Conservation (phyloP, 2,113 vertebrate genomes). For the Chloroceryle aenea region DNA sequence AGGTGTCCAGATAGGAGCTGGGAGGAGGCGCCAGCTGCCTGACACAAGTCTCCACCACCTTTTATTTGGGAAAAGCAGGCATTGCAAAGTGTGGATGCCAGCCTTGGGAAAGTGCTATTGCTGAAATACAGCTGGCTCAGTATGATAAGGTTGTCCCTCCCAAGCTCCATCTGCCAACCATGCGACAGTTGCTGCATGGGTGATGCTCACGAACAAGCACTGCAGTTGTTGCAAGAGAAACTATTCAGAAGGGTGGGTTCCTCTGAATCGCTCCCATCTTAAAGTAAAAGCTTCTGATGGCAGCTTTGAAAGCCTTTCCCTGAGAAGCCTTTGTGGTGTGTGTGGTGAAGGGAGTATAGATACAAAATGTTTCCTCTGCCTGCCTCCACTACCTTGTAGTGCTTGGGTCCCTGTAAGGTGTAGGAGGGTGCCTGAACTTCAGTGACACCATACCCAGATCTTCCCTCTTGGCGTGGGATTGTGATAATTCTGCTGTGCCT, state of each 20-base stretch:
- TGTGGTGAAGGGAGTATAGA: not conserved
- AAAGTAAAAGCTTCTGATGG: not conserved
- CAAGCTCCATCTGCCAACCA: not conserved
- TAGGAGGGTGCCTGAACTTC: not conserved
- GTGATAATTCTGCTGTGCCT: not conserved
- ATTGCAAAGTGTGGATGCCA: not conserved
- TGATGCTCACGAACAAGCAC: fast-evolving
- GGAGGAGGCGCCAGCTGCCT: not conserved
- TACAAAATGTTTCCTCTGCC: not conserved
- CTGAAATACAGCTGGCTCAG: fast-evolving
- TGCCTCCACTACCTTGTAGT: not conserved
- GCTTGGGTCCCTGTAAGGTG: not conserved
- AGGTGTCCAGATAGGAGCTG: not conserved
- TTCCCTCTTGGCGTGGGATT: not conserved
- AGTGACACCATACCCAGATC: not conserved
- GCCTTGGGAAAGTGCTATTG: not conserved
- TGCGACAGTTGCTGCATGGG: fast-evolving
- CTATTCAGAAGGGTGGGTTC: not conserved
- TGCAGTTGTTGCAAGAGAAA: not conserved
- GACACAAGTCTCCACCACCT: not conserved
- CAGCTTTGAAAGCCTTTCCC: not conserved
- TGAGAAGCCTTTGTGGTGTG: not conserved
- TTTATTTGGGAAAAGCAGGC: not conserved
- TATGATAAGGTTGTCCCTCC: not conserved
- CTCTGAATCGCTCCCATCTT: not conserved